Base-by-base conservation (phyloP, 1,140 invertebrate genomes). In the Heliconius melpomene region DNA sequence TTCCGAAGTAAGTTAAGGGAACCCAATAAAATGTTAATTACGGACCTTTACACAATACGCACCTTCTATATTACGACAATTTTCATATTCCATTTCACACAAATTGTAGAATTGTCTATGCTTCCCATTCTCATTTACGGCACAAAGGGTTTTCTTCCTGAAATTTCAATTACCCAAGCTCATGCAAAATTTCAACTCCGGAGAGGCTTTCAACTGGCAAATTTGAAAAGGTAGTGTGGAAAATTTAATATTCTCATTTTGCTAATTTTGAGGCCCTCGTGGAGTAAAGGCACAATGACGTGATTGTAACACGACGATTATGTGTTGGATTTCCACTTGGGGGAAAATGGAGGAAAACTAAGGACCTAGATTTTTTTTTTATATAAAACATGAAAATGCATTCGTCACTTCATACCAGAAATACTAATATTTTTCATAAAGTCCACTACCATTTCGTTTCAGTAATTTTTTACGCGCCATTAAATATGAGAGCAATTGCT, bases 41-140 rank as follows among this genome's bases (percentile, higher is more conserved):
- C 1, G 60, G 2, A 13, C 60, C 26, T 66, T 29, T 7, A 66
- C 60, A 29, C 26, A 66, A 66, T 16, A 66, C 60, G 6, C 11
- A 77, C 75, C 66, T 74, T 78, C 20, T 9, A n/a, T 20, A 46
- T 78, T 78, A 54, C 80, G 26, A 57, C 87, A 88, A 72, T 88
- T 88, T 54, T 84, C 81, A 75, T 88, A 88, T 26, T 80, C 72
- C 86, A 88, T 85, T 46, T 86, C 82, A 40, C 87, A 88, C 8
- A 86, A 71, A 73, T 75, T 71, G 38, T 70, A 32, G 60, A 88
- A 88, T 7, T 57, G 20, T 74, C 71, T 81, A 70, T 82, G 83
- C 36, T 66, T 11, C 7, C 40, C 23, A 7, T 36, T 40, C 16
- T 80, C 32, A 57, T 83, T 82, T 20, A 72, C 20, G 20, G 84